Base-by-base conservation (phyloP, 2,797 vertebrate species). In the Pseudochirops cupreus region DNA sequence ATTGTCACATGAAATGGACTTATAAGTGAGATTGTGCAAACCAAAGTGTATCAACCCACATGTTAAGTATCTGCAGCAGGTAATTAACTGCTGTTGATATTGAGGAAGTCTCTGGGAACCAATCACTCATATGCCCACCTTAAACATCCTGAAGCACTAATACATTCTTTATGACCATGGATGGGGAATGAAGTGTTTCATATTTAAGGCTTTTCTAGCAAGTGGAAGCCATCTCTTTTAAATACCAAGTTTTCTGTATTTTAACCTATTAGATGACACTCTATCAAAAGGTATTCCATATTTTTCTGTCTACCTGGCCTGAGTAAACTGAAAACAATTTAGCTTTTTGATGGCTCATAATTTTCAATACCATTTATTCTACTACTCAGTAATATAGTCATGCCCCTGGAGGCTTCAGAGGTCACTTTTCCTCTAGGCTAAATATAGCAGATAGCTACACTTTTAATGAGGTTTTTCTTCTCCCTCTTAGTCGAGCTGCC, bases 21-120 rank as follows among this genome's bases (percentile, higher is more conserved):
- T 7, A n/a, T 0, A 92, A 92, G 90, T 31, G 95, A 95, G 94
- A 90, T 62, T 4, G 92, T 95, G 91, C 90, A 97, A 94, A 93
- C 92, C 87, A 94, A 95, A 95, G 5, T 62, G 10, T 54, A 93
- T 97, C 91, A 95, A 94, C 28, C 87, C 94, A 92, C 91, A 96
- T 54, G 94, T 96, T 90, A 96, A 94, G 14, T 90, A 95, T 0
- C 53, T 54, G 11, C 94, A 96, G 46, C 56, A 94, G 94, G 33
- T 91, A 95, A 67, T 94, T 94, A 55, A 59, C 54, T 92, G 93
- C 94, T 95, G 87, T 7, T 59, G 57, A 2, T 62, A 56, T 92
- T 95, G 94, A 90, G 91, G 93, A 94, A 95, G 29, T 57, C n/a
- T 94, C 92, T 92, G 87, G 14, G 95, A 95, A 31, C 56, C 92